Conservation (phyloP, 2,797 vertebrate species). For the Mus minutoides region DNA sequence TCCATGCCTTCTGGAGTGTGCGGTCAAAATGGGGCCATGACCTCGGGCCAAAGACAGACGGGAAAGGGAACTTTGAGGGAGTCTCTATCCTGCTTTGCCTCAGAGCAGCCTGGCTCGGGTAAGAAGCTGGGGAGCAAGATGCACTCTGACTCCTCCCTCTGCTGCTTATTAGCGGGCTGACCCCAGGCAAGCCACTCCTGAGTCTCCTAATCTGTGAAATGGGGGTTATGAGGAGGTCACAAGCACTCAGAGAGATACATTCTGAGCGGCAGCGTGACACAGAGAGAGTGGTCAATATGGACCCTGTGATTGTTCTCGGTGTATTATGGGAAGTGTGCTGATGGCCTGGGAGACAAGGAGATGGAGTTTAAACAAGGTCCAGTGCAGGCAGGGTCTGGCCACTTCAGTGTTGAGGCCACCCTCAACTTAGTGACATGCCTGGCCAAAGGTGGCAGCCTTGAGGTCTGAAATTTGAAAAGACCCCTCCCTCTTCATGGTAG, state of each 20-base stretch:
- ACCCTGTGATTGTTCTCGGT: background rate
- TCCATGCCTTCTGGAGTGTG: background rate
- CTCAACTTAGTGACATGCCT: background rate
- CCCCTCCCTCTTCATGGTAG: background rate
- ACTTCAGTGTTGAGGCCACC: background rate
- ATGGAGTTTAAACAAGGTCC: background rate
- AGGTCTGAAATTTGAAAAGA: background rate
- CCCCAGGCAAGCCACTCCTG: background rate
- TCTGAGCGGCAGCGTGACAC: accelerated
- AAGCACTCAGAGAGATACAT: background rate
- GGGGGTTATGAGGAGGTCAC: background rate
- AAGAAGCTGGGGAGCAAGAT: background rate
- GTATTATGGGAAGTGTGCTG: background rate
- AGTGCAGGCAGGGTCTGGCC: background rate
- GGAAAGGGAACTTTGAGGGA: background rate
- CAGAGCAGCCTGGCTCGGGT: background rate
- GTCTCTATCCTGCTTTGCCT: background rate
- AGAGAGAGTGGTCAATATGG: background rate
- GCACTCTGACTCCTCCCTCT: background rate
- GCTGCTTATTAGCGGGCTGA: background rate
- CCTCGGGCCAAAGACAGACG: background rate
- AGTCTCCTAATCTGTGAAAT: slow-evolving; percentile 29
- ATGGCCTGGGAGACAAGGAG: background rate
- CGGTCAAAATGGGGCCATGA: background rate
- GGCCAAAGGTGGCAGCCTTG: background rate